Base-by-base conservation (phyloP, 2,888 invertebrate genomes). In the Trichogramma evanescens region DNA sequence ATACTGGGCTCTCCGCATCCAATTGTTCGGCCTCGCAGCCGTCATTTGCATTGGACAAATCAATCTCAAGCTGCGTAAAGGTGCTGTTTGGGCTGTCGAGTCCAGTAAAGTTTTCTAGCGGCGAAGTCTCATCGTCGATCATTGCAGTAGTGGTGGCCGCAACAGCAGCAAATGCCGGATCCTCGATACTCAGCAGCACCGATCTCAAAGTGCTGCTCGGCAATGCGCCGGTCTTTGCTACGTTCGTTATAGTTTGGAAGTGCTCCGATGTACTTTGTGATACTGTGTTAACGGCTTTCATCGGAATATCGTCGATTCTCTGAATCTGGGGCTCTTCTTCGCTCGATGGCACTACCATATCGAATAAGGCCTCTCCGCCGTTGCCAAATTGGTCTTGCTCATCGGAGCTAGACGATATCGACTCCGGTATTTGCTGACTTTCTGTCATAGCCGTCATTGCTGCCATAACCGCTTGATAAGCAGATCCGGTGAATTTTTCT, bases 111-210 rank as follows among this genome's bases (percentile, higher is more conserved):
- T 90, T 90, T 68, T 90, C 91, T 0, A 89, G 89, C 9, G 92
- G 92, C 0, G 91, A 91, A 0, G 89, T 89, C 73, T 92, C 91
- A 69, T 92, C 91, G 65, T 91, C 91, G 42, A 92, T 80, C 43
- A 91, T 77, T 61, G 85, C 84, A 48, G 85, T 86, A 0, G 85
- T 84, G 49, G 86, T 87, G 13, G 85, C 83, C 64, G 86, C 88
- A 53, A 84, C 80, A 53, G 88, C 86, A 0, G 89, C 90, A 68
- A 91, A 91, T 69, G 89, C 88, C 3, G 86, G 84, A 72, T 88
- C 88, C 70, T 88, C 88, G 45, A 88, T 82, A 1, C 86, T 86
- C 4, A 88, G 80, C 1, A 86, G 80, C 3, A 87, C 80, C 59
- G 79, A 78, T n/a, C 79, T 70, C 44, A 80, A 61, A 4, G 73